A percentile compares a stretch with the other conserved stretches of the same genome.
Conservation (phyloP, 2,888 invertebrate species). For the Chalcosyrphus nemorum region DNA sequence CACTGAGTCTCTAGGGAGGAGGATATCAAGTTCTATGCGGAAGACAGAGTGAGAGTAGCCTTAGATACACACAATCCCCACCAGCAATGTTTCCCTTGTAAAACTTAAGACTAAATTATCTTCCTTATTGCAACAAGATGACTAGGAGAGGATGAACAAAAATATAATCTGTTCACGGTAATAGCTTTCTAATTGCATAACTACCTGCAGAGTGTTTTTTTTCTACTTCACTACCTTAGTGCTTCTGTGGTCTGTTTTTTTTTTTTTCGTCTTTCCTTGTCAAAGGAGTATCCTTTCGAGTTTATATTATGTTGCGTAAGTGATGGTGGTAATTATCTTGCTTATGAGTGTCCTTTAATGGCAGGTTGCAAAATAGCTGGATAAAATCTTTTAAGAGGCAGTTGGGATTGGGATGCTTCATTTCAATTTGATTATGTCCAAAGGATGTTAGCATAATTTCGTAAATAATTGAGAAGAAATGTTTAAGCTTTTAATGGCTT, state of each 20-base stretch:
- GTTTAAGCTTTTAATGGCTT: no score
- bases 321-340: slow-evolving; percentile 11
- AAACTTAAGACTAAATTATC: no score
- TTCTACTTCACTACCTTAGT: background rate
- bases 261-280: background rate
- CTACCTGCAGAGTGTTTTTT: slow-evolving; percentile 44
- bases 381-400: no score
- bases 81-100: background rate
- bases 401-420: no score
- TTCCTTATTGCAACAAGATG: slow-evolving; percentile 1
- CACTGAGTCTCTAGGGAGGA: background rate
- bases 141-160: background rate
- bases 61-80: background rate
- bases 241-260: background rate
- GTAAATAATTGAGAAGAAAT: no score
- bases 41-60: background rate
- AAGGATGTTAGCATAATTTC: no score
- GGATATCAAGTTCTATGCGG: background rate
- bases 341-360: background rate
- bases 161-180: slow-evolving; percentile 40
- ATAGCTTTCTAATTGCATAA: slow-evolving; percentile 61
- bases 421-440: no score
- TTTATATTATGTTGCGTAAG: background rate
- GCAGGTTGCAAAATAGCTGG: no score
- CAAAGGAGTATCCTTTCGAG: background rate